A percentile compares a stretch with the other conserved stretches of the same genome.
phyloP scores from a whole-genome alignment of 2,888 invertebrate species.

The Mythimna albipuncta region DNA sequence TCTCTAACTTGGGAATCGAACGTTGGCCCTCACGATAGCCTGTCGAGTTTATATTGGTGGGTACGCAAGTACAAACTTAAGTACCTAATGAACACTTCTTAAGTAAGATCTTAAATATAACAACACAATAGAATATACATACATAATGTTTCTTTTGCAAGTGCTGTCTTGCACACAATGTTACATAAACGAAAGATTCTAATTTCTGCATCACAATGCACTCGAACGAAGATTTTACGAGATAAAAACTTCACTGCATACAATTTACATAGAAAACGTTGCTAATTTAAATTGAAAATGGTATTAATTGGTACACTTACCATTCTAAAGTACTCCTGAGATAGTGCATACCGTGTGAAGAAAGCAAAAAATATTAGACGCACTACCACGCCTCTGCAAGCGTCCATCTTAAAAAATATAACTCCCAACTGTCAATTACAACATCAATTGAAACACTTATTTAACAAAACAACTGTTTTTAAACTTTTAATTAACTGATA shows the following conservation, averaged over 20 bases:
- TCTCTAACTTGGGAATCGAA: background rate
- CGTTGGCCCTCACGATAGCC: no score
- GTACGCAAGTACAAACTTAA: background rate
- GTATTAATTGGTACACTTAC: conserved; percentile 75
- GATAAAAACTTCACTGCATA: conserved; percentile 32
- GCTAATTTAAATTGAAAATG: conserved; percentile 42
- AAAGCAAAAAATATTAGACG: conserved; percentile 81
- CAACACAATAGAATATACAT: conserved; percentile 33
- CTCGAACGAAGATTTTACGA: conserved; percentile 26
- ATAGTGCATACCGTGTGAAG: conserved; percentile 81
- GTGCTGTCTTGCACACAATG: background rate
- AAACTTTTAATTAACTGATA: conserved; percentile 28
- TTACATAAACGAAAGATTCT: conserved; percentile 43
- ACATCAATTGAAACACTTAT: conserved; percentile 53
- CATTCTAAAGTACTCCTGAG: conserved; percentile 86
- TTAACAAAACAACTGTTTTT: conserved; percentile 26
- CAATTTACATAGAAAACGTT: conserved; percentile 41
- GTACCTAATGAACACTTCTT: background rate
- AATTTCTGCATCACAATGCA: conserved; percentile 48
- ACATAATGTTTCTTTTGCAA: conserved; percentile 29
- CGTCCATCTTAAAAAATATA: conserved; percentile 75
- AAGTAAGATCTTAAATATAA: conserved; percentile 25
- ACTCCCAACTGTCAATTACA: conserved; percentile 63
- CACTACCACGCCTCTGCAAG: conserved; percentile 65
- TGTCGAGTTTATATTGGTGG: background rate